Evolutionary conservation across 1,140 invertebrate species (phyloP).

Genomic region (Muscidifurax raptorellus): DNA sequence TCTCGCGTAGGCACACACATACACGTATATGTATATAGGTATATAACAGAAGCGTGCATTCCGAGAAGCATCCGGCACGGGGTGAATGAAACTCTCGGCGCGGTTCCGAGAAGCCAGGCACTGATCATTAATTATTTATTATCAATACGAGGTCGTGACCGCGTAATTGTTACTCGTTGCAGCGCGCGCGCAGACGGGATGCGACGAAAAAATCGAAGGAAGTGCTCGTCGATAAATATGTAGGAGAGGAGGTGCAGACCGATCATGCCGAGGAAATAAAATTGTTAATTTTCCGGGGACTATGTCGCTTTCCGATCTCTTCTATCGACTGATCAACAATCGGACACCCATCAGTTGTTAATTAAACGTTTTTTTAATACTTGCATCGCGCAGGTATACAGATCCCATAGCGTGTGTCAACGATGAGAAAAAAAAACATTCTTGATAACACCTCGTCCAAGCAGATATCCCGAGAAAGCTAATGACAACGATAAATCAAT

Average conservation of each 20-base stretch:
- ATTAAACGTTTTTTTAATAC: too few species aligned
- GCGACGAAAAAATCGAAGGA: conserved; percentile 16
- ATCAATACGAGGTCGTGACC: conserved; percentile 53
- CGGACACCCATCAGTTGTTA: too few species aligned
- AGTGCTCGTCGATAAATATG: conserved; percentile 27
- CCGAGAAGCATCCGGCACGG: conserved; percentile 36
- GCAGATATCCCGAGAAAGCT: neutral
- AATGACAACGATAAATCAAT: conserved; percentile 18
- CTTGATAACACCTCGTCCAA: neutral
- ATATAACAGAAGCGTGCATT: conserved; percentile 49
- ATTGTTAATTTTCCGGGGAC: too few species aligned
- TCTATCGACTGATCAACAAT: too few species aligned
- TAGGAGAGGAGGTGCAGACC: neutral
- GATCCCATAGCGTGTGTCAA: neutral
- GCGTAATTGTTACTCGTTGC: conserved; percentile 42
- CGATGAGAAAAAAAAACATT: too few species aligned
- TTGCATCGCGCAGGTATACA: neutral
- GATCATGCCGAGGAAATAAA: too few species aligned
- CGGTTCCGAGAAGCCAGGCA: conserved; percentile 51
- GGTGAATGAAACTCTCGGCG: conserved; percentile 56
- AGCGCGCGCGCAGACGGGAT: conserved; percentile 3
- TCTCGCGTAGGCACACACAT: conserved; percentile 34
- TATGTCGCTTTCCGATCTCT: too few species aligned
- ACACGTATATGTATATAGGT: neutral
- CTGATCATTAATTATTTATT: conserved; percentile 57